Conservation (phyloP, 2,888 invertebrate species). For the Tetragonula carbonaria region DNA sequence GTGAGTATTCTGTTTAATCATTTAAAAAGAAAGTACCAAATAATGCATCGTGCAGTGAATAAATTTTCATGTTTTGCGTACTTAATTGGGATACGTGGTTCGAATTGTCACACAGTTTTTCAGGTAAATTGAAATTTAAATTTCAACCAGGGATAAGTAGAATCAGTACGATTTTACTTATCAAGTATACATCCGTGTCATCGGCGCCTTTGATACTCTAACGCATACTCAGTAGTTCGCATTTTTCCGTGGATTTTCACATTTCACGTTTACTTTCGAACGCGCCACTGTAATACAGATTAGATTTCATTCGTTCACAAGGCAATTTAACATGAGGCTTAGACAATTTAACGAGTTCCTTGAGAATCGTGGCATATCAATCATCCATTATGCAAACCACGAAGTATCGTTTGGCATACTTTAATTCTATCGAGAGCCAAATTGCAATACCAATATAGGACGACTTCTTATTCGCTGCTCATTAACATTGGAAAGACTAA, state of each 20-base stretch:
- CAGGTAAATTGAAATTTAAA: constrained; percentile 6
- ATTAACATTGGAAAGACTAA: constrained; percentile 12
- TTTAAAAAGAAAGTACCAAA: constrained; percentile 33
- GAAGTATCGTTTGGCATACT: constrained; percentile 59
- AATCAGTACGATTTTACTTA: constrained; percentile 43
- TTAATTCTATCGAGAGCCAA: constrained; percentile 55
- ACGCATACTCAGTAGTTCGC: constrained; percentile 49
- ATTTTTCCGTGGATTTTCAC: constrained; percentile 64
- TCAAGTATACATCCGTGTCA: constrained; percentile 59
- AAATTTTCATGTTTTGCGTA: neutral
- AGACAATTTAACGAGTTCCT: constrained; percentile 49
- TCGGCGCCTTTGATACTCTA: constrained; percentile 51
- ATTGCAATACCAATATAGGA: constrained; percentile 53
- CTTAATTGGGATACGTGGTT: constrained; percentile 11
- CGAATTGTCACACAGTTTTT: constrained; percentile 11
- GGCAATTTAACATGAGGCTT: constrained; percentile 46
- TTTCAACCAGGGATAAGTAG: constrained; percentile 32
- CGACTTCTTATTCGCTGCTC: constrained; percentile 33
- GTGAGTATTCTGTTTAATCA: constrained; percentile 13
- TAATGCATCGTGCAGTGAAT: constrained; percentile 4
- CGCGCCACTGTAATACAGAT: constrained; percentile 62
- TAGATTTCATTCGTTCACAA: constrained; percentile 62
- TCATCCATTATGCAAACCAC: constrained; percentile 43
- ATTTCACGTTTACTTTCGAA: constrained; percentile 67
- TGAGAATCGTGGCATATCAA: constrained; percentile 45